Percentiles rank a stretch among this genome's conserved stretches.
phyloP scores from a whole-genome alignment of 2,888 invertebrate species.

The Meloe dianella region DNA sequence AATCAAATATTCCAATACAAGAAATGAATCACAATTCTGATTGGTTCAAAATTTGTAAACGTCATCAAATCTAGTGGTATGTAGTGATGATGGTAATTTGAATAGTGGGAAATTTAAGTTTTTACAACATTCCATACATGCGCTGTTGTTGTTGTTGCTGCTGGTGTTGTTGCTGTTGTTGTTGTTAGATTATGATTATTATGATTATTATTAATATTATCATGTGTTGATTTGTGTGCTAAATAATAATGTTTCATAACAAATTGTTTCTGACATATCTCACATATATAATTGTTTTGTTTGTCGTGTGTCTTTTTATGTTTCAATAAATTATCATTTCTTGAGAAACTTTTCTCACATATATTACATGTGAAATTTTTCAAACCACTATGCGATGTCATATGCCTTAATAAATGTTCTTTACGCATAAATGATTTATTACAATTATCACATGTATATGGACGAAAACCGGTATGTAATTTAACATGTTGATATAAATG shows the following conservation, averaged over 20 bases:
- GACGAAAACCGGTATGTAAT: slow-evolving; percentile 70
- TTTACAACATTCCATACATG: background rate
- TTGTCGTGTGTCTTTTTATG: slow-evolving; percentile 67
- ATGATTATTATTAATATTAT: background rate
- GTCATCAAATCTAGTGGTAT: background rate
- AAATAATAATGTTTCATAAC: slow-evolving; percentile 71
- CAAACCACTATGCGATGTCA: slow-evolving; percentile 71
- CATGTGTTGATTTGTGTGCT: slow-evolving; percentile 67
- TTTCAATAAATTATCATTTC: slow-evolving; percentile 66
- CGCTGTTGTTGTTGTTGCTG: background rate
- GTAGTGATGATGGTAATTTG: too few species aligned
- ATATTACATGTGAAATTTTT: slow-evolving; percentile 70
- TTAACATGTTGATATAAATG: slow-evolving; percentile 73
- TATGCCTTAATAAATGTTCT: slow-evolving; percentile 71
- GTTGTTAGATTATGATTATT: too few species aligned
- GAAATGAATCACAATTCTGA: too few species aligned
- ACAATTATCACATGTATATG: slow-evolving; percentile 70
- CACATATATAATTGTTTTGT: slow-evolving; percentile 67
- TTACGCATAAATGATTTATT: slow-evolving; percentile 72
- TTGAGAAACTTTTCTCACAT: slow-evolving; percentile 63
- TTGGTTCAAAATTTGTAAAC: background rate
- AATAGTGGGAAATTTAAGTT: background rate
- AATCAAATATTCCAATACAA: background rate
- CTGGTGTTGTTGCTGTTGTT: too few species aligned
- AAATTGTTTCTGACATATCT: slow-evolving; percentile 70